Conservation (phyloP, 1,140 invertebrate species). For the silkworm (Bombyx mori) region DNA sequence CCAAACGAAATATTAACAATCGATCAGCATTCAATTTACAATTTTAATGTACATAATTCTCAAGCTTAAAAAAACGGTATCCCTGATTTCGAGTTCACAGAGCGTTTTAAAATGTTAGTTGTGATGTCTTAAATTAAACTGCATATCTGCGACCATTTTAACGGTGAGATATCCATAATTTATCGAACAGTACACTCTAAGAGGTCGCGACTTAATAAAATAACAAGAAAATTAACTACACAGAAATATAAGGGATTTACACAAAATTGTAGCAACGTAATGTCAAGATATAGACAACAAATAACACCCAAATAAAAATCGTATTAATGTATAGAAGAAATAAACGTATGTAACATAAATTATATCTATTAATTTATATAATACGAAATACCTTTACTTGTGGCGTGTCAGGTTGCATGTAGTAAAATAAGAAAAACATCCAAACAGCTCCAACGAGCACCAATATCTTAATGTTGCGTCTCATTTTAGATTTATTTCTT, state of each 20-base stretch:
- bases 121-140: too few relatives aligned
- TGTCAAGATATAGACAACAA: background rate
- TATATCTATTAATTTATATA: slow-evolving; percentile 8
- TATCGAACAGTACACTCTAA: background rate
- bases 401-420: slow-evolving; percentile 50
- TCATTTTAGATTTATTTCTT: slow-evolving; percentile 30
- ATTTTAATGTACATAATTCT: too few relatives aligned
- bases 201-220: background rate
- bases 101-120: too few relatives aligned
- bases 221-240: slow-evolving; percentile 1
- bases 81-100: too few relatives aligned
- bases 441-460: slow-evolving; percentile 49
- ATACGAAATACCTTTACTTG: slow-evolving; percentile 39
- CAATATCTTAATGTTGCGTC: slow-evolving; percentile 57
- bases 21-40: too few relatives aligned
- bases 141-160: too few relatives aligned
- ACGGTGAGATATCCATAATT: too few relatives aligned
- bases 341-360: background rate
- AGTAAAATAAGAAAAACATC: slow-evolving; percentile 60
- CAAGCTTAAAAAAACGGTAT: too few relatives aligned
- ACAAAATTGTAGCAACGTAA: background rate
- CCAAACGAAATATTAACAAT: slow-evolving; percentile 9
- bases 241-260: too few relatives aligned
- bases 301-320: too few relatives aligned
- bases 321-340: too few relatives aligned